Base-by-base conservation (phyloP, 37 sponge, comb jelly and placozoan genomes). In the Hexactinellida sp. region DNA sequence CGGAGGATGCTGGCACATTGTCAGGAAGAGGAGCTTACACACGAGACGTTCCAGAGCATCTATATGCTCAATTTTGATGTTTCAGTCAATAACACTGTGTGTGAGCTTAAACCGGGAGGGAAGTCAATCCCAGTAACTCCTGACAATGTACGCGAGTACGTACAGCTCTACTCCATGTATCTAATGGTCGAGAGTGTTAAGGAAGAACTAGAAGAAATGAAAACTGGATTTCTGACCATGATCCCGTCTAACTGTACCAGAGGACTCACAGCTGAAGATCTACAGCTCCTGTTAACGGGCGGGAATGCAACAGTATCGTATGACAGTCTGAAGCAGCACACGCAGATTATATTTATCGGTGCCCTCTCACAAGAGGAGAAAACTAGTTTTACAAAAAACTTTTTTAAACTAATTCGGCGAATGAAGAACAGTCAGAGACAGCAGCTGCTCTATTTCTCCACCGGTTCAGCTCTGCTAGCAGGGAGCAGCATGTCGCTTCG, bases 361-460 rank as follows among this genome's bases (percentile, higher is more conserved):
- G 25, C 28, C 21, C 3, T 28, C 25, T 25, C 76, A 63, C 19
- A 63, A n/a, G 76, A 23, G 76, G 76, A 63, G 28, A 63, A n/a
- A 28, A 23, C 30, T 32, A n/a, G 0, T 13, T 55, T 88, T 30
- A 54, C 13, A 30, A 95, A 93, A 37, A 94, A 92, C 94, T 94
- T 94, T 88, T 97, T 93, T 93, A 89, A 86, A 87, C 91, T 97
- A n/a, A 93, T 97, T 36, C 85, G 90, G 82, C 89, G 92, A 30
- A 94, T 97, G 97, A 94, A 32, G 85, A 92, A 91, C 55, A 85
- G 87, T 36, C 93, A 97, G 88, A 85, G 93, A 38, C 97, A 97
- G 82, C 94, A 92, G 86, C 89, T 97, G 37, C 91, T 97, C 71
- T 97, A 97, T 86, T 97, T 97, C 89, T 91, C 94, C 24, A 97